Conservation (phyloP, 92 coral and sea anemone species). For the Desmophyllum pertusum region DNA sequence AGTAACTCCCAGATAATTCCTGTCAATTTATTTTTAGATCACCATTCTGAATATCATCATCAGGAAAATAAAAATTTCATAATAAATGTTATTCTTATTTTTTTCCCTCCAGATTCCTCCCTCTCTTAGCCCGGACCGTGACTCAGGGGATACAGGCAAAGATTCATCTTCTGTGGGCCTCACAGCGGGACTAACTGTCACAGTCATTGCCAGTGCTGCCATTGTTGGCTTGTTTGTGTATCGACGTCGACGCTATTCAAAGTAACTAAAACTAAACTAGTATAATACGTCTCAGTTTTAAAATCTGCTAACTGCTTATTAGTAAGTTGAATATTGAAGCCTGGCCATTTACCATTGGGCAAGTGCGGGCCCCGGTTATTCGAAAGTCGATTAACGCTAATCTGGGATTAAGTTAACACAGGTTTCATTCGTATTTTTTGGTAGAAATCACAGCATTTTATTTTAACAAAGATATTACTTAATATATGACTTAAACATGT, state of each 20-base stretch:
- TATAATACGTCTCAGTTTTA: neutral
- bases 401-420: too few relatives aligned
- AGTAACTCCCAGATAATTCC: too few relatives aligned
- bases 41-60: neutral
- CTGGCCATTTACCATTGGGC: too few relatives aligned
- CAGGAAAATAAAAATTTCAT: neutral
- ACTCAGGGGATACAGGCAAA: neutral
- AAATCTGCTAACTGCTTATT: too few relatives aligned
- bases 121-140: neutral
- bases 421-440: too few relatives aligned
- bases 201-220: neutral
- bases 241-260: slow-evolving; percentile 8
- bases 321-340: too few relatives aligned
- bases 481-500: too few relatives aligned
- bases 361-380: too few relatives aligned
- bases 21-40: too few relatives aligned
- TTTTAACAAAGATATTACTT: too few relatives aligned
- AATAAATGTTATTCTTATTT: neutral
- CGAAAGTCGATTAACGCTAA: too few relatives aligned
- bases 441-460: too few relatives aligned
- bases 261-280: neutral
- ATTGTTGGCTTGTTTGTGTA: neutral
- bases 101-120: neutral
- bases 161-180: neutral
- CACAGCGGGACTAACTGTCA: neutral